Evolutionary conservation across 2,797 vertebrate genomes (phyloP), one percentile per base, ranked within the genome.

Genomic region (Salarias fasciatus): DNA sequence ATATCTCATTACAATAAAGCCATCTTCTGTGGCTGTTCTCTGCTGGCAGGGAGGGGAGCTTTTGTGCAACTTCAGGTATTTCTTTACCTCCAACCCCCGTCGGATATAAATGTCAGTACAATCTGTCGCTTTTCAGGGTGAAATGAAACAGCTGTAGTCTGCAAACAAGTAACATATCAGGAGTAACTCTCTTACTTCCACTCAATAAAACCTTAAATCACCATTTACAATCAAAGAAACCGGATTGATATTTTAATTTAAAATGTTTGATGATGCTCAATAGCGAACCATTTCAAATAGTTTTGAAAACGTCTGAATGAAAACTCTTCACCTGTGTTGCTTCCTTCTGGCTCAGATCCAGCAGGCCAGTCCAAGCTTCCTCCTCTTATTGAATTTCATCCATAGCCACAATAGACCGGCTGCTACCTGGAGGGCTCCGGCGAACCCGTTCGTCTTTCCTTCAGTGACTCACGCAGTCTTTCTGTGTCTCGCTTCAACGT

Each of bases 341-440:
- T 77, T 79, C 45, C 68, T 46, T 84, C 87, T 94, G 93, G 91
- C 88, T 45, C 42, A 63, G 44, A 79, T 92, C 92, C 93, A 93
- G 77, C 63, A 69, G 77, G 88, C 90, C 89, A 89, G 86, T 77
- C 88, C 87, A 92, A 90, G 92, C 80, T 18, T 85, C 80, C 93
- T 91, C 91, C 83, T 92, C 88, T 93, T 91, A 94, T 85, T 94
- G 91, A 95, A 93, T 95, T 94, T 92, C 78, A 90, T 86, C 83
- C 86, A 93, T 93, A 94, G 93, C 91, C 88, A 94, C 88, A 93
- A 91, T 94, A 92, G 91, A 87, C 85, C 88, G 86, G 66, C 90
- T 86, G 73, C 92, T 93, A 91, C 86, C 88, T 80, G 85, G 79
- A 92, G 88, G 91, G 86, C 92, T 94, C 79, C 69, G 82, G 88